phyloP scores from a whole-genome alignment of 2,797 vertebrate species.

The Tokudaia tokunoshimensis region DNA sequence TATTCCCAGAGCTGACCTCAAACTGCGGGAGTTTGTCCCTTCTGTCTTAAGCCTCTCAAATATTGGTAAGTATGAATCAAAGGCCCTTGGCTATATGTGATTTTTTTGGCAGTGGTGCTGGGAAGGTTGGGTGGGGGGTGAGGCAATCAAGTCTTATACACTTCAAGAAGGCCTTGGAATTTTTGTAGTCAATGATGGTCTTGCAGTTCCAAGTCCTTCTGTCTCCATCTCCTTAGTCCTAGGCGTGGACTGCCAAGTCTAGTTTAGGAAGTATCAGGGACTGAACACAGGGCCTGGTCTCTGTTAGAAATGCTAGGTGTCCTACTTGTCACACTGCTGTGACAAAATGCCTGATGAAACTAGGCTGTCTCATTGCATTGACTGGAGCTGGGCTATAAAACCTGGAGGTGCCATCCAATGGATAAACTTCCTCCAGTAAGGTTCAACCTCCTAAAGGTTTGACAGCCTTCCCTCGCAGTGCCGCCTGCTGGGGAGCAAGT shows the following conservation, averaged over 20 bases:
- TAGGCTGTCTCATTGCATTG: neutral
- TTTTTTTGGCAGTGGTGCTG: neutral
- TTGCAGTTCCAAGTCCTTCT: neutral
- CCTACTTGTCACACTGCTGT: neutral
- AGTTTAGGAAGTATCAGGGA: neutral
- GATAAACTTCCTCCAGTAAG: neutral
- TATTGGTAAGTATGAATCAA: neutral
- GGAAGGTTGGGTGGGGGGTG: neutral
- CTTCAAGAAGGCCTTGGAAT: neutral
- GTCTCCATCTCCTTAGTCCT: neutral
- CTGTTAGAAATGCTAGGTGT: neutral
- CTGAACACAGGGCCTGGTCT: neutral
- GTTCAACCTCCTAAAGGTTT: neutral
- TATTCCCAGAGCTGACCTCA: neutral
- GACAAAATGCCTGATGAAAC: neutral
- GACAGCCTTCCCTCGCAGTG: neutral
- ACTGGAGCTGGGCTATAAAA: neutral
- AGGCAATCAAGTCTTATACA: neutral
- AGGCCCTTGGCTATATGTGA: neutral
- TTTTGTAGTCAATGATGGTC: neutral
- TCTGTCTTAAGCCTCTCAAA: neutral
- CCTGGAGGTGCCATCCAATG: neutral
- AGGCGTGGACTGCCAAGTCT: neutral
- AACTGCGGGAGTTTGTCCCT: neutral
- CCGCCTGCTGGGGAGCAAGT: neutral